Evolutionary conservation across 2,113 vertebrate species (phyloP), one percentile per base, ranked within the genome.

Genomic region (Narcine bancroftii): DNA sequence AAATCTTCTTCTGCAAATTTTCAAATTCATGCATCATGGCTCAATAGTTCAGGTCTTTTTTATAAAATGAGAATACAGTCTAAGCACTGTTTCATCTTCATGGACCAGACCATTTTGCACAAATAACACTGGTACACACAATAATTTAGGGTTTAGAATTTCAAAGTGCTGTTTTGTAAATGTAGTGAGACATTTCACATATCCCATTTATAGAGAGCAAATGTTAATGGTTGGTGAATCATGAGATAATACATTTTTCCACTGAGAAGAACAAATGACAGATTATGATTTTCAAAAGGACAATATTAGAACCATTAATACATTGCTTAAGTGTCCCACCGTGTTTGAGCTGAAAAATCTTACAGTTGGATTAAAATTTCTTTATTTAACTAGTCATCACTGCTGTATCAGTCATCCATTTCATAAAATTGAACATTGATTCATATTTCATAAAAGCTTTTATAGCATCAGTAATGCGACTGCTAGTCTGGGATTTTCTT

Each of bases 331-430:
- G 69, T 91, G 87, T 65, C n/a, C 87, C 87, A 2, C 33, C 45
- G 87, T 91, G 87, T 15, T 21, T 91, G 36, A 24, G 24, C 33
- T 45, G 63, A 26, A 91, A 21, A 91, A 45, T 33, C 26, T 17
- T 10, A 65, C 87, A 42, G 9, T 66, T 91, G n/a, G 65, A 89
- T 89, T 36, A 89, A 66, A 91, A 66, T 65, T 26, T 45, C 56
- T 69, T 91, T 91, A 63, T 91, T 91, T 87, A 60, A 60, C 56
- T 87, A 36, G 81, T 87, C 81, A 87, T 13, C 33, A 87, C 60
- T 53, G 33, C 81, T 87, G 81, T n/a, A 91, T 69, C 63, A 71
- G 65, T 47, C 65, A 91, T 33, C 71, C 42, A 91, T 47, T 91
- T 91, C 63, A 69, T 47, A 69, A 91, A 65, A 69, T 91, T 71